phyloP scores from a whole-genome alignment of 2,797 vertebrate genomes.

The Loriculus beryllinus region DNA sequence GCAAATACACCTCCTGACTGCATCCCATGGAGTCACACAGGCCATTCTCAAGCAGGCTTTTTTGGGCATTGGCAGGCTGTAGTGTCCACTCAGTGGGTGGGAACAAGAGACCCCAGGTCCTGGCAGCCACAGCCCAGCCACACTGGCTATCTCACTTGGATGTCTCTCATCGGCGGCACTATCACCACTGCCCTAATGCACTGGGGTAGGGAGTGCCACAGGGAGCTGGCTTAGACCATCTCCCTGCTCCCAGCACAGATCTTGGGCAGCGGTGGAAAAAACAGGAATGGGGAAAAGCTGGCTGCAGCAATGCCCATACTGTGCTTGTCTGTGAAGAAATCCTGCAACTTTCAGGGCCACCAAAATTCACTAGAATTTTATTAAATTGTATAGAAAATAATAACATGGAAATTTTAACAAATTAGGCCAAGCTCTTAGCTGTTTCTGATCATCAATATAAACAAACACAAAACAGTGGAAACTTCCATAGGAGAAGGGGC shows the following conservation, averaged over 20 bases:
- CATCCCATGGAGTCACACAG: background rate
- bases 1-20: background rate
- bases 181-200: background rate
- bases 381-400: background rate
- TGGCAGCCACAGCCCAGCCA: background rate
- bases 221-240: background rate
- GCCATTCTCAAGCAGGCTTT: background rate
- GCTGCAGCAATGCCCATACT: background rate
- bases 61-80: background rate
- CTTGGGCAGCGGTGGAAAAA: background rate
- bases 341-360: background rate
- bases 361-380: background rate
- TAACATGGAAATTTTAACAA: background rate
- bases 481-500: background rate
- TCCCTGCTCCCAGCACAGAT: background rate
- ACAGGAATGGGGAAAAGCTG: rapidly evolving
- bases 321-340: background rate
- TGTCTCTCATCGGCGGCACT: rapidly evolving
- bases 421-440: background rate
- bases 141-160: rapidly evolving
- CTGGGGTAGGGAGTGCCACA: rapidly evolving
- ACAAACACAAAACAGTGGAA: background rate
- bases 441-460: background rate
- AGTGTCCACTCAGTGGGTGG: background rate
- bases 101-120: background rate